phyloP scores from a whole-genome alignment of 1,140 invertebrate species.

The Cydia splendana region DNA sequence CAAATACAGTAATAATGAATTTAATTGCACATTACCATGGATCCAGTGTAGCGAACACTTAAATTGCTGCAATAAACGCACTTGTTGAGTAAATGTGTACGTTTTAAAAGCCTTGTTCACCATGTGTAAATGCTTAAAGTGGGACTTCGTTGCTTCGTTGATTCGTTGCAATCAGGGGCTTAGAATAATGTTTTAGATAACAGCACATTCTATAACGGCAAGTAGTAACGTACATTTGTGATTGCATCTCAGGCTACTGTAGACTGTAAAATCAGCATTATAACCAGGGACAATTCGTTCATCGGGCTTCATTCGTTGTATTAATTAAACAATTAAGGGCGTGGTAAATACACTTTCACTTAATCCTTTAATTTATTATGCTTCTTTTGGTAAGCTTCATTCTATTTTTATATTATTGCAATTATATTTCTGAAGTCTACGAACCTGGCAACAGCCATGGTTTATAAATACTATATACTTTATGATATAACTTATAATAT shows the following conservation, averaged over 20 bases:
- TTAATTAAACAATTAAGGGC: no score
- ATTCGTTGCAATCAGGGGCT: no score
- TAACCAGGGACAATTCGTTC: no score
- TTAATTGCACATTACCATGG: conserved; percentile 14
- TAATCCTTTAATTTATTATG: background rate
- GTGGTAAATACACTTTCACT: no score
- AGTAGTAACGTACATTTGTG: no score
- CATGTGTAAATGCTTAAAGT: background rate
- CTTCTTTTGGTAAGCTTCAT: background rate
- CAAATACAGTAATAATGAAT: conserved; percentile 26
- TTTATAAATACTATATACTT: background rate
- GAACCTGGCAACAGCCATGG: background rate
- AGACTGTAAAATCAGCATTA: no score
- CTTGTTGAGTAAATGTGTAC: conserved; percentile 10
- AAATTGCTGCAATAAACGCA: conserved; percentile 19
- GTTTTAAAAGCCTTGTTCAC: background rate
- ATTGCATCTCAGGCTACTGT: background rate
- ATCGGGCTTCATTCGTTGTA: no score
- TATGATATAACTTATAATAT: conserved; percentile 10
- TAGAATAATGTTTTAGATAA: background rate
- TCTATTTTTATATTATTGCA: background rate
- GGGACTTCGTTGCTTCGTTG: no score
- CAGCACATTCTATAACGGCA: no score
- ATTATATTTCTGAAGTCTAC: background rate
- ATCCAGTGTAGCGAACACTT: background rate